Percentiles rank a stretch among this genome's conserved stretches.
phyloP scores from a whole-genome alignment of 2,113 vertebrate species.

The Muscicapa adusta region DNA sequence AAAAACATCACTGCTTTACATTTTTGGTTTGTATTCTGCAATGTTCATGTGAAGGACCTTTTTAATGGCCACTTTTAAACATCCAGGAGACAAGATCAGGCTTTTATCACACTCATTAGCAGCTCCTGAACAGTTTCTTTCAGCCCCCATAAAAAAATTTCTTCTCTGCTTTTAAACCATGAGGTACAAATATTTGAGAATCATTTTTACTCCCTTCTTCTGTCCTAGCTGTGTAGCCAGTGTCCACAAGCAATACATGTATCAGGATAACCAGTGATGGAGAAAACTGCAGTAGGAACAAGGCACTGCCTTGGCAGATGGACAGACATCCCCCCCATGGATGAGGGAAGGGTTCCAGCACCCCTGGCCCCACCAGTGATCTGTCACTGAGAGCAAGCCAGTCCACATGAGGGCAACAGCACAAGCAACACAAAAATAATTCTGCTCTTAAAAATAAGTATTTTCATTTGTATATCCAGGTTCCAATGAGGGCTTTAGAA shows the following conservation, averaged over 20 bases:
- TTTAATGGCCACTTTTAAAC: neutral
- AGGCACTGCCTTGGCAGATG: neutral
- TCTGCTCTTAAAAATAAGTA: neutral
- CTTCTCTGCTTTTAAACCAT: neutral
- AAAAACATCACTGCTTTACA: neutral
- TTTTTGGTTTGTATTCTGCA: neutral
- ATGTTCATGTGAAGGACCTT: neutral
- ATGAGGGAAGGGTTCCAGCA: neutral
- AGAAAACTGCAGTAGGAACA: neutral
- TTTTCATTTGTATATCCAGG: neutral
- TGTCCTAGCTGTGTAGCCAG: neutral
- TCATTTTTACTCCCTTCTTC: neutral
- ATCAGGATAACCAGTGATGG: neutral
- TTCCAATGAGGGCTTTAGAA: neutral
- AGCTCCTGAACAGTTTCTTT: neutral
- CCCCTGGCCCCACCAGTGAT: neutral
- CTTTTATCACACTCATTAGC: neutral
- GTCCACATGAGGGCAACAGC: neutral
- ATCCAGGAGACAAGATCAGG: neutral
- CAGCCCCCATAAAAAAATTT: neutral
- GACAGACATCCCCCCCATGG: neutral
- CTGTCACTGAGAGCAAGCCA: neutral
- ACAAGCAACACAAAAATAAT: neutral
- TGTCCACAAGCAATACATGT: accelerated
- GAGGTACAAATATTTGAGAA: neutral